Percentiles rank a stretch among this genome's conserved stretches.
Evolutionary conservation across 2,113 vertebrate species (phyloP).

Genomic region (Limnothrissa miodon): DNA sequence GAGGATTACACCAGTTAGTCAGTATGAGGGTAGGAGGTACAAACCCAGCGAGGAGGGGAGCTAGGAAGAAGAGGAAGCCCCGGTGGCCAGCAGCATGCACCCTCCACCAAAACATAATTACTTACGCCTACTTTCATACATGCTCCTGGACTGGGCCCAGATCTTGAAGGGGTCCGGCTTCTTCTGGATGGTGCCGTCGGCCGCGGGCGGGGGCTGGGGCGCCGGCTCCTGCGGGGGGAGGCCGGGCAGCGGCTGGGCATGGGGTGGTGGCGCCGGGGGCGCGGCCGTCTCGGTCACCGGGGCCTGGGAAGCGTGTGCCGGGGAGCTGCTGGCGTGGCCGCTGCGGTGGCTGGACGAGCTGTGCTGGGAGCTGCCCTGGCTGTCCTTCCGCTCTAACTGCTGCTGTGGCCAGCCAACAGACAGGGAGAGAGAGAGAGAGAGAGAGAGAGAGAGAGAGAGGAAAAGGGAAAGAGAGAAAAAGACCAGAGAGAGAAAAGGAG

Average conservation of each 20-base stretch:
- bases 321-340: constrained; percentile 81
- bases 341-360: constrained; percentile 94
- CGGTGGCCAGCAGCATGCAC: constrained; percentile 50
- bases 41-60: background rate
- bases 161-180: constrained; percentile 99
- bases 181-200: constrained; percentile 85
- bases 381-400: constrained; percentile 97
- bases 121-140: constrained; percentile 99
- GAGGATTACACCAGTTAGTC: no score
- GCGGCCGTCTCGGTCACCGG: constrained; percentile 70
- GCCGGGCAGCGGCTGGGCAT: constrained; percentile 69
- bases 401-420: constrained; percentile 72
- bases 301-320: constrained; percentile 77
- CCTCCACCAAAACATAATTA: constrained; percentile 74
- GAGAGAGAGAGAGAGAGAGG: background rate
- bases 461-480: background rate
- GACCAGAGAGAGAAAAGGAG: constrained; percentile 24
- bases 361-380: constrained; percentile 95
- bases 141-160: constrained; percentile 99
- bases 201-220: background rate
- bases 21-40: background rate
- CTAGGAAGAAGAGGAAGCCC: constrained; percentile 32
- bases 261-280: constrained; percentile 60
- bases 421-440: constrained; percentile 22
- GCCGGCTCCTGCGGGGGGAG: constrained; percentile 75